These are phyloP conservation scores for Xiphydria camelus DNA, from an alignment of 2,888 invertebrate species.

Conservation along the genomic window DNA sequence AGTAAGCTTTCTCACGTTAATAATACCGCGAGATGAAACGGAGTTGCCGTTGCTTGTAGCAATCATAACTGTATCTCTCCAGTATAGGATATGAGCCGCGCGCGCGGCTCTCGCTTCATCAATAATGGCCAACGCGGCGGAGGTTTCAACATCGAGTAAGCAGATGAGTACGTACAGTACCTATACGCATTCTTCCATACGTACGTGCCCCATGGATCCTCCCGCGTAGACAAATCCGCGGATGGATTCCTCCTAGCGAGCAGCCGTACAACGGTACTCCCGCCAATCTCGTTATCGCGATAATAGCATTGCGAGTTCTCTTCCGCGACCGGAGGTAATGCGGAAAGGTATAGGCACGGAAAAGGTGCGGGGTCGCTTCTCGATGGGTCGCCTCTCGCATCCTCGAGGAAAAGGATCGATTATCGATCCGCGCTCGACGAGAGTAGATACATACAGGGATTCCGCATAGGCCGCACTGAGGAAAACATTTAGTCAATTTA, in stretches of 20 bases:
- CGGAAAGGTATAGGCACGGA: too few species aligned
- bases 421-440: too few species aligned
- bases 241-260: slow-evolving; percentile 26
- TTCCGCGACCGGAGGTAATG: too few species aligned
- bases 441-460: too few species aligned
- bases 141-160: background rate
- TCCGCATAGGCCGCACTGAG: too few species aligned
- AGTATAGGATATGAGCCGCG: slow-evolving; percentile 20
- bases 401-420: too few species aligned
- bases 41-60: slow-evolving; percentile 28
- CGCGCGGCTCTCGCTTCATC: slow-evolving; percentile 26
- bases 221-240: slow-evolving; percentile 23
- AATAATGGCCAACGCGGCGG: slow-evolving; percentile 31
- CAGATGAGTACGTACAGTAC: background rate
- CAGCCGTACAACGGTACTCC: too few species aligned
- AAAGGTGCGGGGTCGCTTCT: too few species aligned
- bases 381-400: too few species aligned
- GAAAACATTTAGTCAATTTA: too few species aligned
- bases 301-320: too few species aligned
- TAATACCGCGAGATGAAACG: slow-evolving; percentile 28
- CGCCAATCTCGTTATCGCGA: too few species aligned
- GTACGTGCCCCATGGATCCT: slow-evolving; percentile 12
- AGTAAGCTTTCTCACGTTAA: slow-evolving; percentile 44
- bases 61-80: slow-evolving; percentile 44
- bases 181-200: slow-evolving; percentile 19